Evolutionary conservation across 2,888 invertebrate genomes (phyloP), one percentile per base, ranked within the genome.

Genomic region (Nomada hirtipes): DNA sequence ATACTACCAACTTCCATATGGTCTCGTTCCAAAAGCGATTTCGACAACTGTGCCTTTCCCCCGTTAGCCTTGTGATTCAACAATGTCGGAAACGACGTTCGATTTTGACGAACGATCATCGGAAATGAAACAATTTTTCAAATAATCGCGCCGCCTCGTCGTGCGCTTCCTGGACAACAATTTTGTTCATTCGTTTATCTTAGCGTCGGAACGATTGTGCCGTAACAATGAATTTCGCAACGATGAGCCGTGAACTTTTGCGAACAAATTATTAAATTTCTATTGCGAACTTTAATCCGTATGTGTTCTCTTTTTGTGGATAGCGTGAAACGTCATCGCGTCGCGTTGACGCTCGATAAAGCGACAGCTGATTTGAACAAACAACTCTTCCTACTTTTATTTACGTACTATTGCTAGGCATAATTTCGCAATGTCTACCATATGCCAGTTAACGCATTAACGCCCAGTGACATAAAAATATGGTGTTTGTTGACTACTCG

Each of bases 291-390:
- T 82, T 82, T 64, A 60, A 70, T 53, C 68, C 9, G 26, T 44
- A 61, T 20, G 65, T 18, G 7, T n/a, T n/a, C 18, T 53, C 29
- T 65, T 72, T 23, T 42, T 63, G 18, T 20, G 29, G 42, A n/a
- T 60, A 15, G 18, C 18, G 20, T 29, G n/a, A 47, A 60, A 53
- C 15, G 36, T 23, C 18, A 53, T 67, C 53, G 52, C 47, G 29
- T 50, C n/a, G 52, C 29, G 20, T 70, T n/a, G 26, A 11, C 18
- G 47, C 55, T 76, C 23, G 47, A 69, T 65, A 73, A 72, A 78
- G 55, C 59, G 13, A 52, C 80, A 78, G 67, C 76, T 76, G 73
- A 82, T 79, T 47, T 70, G 71, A 61, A 20, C 63, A 68, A 81
- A 77, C 57, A 83, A 80, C 44, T 80, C 75, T 68, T 73, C 23